Evolutionary conservation across 2,113 vertebrate genomes (phyloP).

Genomic region (Pangasianodon gigas): DNA sequence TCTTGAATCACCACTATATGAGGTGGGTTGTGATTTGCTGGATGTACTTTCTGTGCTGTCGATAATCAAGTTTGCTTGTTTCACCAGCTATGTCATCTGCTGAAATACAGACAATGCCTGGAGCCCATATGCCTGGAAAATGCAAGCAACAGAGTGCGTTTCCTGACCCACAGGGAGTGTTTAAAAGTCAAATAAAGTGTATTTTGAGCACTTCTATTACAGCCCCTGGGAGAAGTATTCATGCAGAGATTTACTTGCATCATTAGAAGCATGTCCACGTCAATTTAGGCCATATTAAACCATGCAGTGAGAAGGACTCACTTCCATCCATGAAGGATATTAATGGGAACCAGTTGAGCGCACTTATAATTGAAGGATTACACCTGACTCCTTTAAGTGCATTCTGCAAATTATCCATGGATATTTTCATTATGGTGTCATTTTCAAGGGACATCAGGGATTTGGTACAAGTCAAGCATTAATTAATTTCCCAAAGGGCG

Average conservation of each 20-base stretch:
- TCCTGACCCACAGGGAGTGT: constrained; percentile 57
- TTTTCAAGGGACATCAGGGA: constrained; percentile 16
- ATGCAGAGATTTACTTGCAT: constrained; percentile 65
- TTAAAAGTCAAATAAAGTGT: constrained; percentile 62
- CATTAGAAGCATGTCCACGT: constrained; percentile 60
- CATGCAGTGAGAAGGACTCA: constrained; percentile 23
- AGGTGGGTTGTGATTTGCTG: constrained; percentile 38
- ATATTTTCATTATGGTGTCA: constrained; percentile 42
- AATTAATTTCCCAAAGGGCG: constrained; percentile 24
- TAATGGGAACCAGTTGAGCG: constrained; percentile 65
- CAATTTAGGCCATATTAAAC: constrained; percentile 61
- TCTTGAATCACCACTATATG: constrained; percentile 21
- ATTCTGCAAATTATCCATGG: constrained; percentile 57
- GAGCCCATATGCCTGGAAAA: constrained; percentile 37
- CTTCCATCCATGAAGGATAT: constrained; percentile 50
- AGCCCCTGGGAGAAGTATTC: constrained; percentile 55
- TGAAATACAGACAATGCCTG: constrained; percentile 43
- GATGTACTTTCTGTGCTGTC: constrained; percentile 33
- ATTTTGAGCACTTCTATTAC: constrained; percentile 59
- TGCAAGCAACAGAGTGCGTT: constrained; percentile 48
- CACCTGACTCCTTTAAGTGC: constrained; percentile 50
- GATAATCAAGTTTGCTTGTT: constrained; percentile 34
- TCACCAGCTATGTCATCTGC: constrained; percentile 33
- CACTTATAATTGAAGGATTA: constrained; percentile 56
- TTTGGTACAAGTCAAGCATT: constrained; percentile 22